phyloP scores from a whole-genome alignment of 2,888 invertebrate species.

The Watsonalla cultraria region DNA sequence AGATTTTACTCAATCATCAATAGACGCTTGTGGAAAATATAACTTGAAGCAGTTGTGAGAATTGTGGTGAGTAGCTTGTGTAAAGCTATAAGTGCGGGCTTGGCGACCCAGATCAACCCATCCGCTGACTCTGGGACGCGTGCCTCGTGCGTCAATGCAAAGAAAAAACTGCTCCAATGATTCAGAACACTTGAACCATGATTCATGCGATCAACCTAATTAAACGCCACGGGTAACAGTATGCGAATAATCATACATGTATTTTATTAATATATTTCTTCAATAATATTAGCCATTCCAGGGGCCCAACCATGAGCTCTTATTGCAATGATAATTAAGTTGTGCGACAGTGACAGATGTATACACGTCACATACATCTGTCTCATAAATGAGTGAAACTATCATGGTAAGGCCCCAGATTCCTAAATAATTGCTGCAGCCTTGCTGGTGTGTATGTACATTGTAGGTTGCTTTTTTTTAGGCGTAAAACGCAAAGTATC shows the following conservation, averaged over 20 bases:
- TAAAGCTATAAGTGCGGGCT: not conserved
- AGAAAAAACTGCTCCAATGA: conserved; percentile 38
- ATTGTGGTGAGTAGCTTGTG: not conserved
- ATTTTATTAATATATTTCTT: no score
- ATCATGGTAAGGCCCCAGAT: no score
- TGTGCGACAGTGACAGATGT: no score
- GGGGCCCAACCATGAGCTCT: no score
- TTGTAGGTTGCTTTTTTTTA: no score
- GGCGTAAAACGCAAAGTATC: no score
- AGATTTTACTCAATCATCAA: not conserved
- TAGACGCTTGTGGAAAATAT: not conserved
- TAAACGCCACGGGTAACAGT: conserved; percentile 7
- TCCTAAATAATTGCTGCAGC: no score
- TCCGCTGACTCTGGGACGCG: conserved; percentile 11
- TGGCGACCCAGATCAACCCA: conserved; percentile 5
- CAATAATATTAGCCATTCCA: no score
- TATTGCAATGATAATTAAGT: no score
- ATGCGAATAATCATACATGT: not conserved
- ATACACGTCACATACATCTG: no score
- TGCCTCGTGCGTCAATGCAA: conserved; percentile 43
- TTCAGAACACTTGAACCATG: conserved; percentile 36
- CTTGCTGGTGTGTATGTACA: no score
- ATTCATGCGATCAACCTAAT: conserved; percentile 27
- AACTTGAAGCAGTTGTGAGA: not conserved
- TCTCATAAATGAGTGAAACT: no score